Evolutionary conservation across 53 echinoderm and acorn worm genomes (phyloP).

Genomic region (Hippasteria phrygiana): DNA sequence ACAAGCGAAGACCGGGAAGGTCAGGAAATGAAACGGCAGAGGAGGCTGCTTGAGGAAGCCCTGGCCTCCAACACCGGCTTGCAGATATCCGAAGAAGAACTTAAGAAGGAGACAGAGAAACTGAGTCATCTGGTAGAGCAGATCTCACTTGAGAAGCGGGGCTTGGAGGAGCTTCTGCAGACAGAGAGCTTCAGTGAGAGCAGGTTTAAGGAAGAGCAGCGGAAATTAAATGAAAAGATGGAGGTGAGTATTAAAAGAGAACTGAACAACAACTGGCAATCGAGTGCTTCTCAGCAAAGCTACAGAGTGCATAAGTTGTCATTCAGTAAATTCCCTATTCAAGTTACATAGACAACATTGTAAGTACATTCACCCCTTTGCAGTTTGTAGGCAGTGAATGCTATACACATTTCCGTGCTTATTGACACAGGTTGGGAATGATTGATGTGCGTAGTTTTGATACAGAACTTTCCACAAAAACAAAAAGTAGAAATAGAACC

Average conservation of each 20-base stretch:
- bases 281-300: too few species aligned
- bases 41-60: constrained; percentile 42
- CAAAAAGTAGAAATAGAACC: too few species aligned
- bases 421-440: too few species aligned
- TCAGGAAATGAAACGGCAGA: constrained; percentile 57
- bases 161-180: constrained; percentile 80
- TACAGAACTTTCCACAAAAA: too few species aligned
- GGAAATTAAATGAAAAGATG: constrained; percentile 79
- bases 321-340: neutral
- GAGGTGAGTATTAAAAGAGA: too few species aligned
- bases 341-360: neutral
- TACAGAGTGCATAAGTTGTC: neutral
- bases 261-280: too few species aligned
- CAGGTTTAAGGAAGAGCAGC: constrained; percentile 76
- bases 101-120: constrained; percentile 44
- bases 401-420: too few species aligned
- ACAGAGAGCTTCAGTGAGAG: constrained; percentile 83
- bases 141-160: constrained; percentile 62
- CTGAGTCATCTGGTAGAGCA: constrained; percentile 67
- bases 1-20: constrained; percentile 8
- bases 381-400: neutral
- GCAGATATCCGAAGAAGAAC: constrained; percentile 61
- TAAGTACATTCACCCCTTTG: neutral
- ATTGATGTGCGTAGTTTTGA: too few species aligned
- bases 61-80: constrained; percentile 50